Evolutionary conservation across 2,797 vertebrate genomes (phyloP).

Genomic region (Protonibea diacanthus): DNA sequence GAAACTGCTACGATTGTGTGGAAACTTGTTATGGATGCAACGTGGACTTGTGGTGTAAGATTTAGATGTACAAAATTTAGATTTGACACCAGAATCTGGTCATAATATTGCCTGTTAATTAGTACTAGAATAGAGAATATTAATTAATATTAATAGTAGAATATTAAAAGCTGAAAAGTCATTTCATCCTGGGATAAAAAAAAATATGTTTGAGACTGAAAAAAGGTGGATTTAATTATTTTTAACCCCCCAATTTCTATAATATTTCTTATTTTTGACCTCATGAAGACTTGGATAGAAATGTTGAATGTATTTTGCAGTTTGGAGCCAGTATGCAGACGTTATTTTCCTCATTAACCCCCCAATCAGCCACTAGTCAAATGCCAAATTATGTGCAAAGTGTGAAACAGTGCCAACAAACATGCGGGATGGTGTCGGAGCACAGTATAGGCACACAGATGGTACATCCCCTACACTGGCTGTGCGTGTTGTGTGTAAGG

Average conservation of each 20-base stretch:
- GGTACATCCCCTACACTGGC: background rate
- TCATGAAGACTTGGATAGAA: no score
- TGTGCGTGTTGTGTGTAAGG: slow-evolving; percentile 1
- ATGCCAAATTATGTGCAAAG: background rate
- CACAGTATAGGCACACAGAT: background rate
- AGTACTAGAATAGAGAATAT: no score
- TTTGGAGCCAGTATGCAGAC: background rate
- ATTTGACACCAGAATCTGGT: background rate
- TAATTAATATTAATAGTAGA: background rate
- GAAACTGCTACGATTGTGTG: no score
- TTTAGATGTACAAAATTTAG: background rate
- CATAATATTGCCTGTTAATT: background rate
- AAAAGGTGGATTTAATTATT: background rate
- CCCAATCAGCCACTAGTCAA: background rate
- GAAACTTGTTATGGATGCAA: no score
- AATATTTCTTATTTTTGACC: no score
- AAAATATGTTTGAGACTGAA: no score
- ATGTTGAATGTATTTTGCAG: no score
- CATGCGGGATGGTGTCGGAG: background rate
- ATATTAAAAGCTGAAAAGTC: background rate
- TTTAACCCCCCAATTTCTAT: background rate
- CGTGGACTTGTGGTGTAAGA: no score
- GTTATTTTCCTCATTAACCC: background rate
- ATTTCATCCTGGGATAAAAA: background rate
- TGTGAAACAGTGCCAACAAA: background rate